Base-by-base conservation (phyloP, 1,140 invertebrate genomes). In the Ceratosolen solmsi region DNA sequence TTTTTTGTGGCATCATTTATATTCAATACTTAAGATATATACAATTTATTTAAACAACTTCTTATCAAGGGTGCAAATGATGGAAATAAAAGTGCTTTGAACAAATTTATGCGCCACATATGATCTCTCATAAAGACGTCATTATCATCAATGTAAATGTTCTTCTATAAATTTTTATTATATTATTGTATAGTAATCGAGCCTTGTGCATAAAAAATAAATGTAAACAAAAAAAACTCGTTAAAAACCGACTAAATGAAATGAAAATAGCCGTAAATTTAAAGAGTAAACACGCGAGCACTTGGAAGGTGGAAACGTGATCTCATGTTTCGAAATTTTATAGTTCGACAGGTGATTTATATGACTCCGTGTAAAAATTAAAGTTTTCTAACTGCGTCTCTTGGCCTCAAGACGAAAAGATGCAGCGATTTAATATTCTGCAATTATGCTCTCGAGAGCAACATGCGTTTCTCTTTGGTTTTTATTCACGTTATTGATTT, bases 221-320 rank as follows among this genome's bases (percentile, higher is more conserved):
- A 38, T n/a, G 5, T 38, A 68, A 68, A 68, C 17, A 68, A 68
- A 38, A 68, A 68, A 68, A 68, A 68, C 63, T 68, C 63, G 63
- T 68, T 68, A 38, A 68, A 68, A 68, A 68, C 38, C 54, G 33
- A 41, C 38, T 65, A 77, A 77, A 33, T 51, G 74, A 63, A 77
- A 49, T 74, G 72, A 74, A 74, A 74, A 74, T 74, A 56, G 54
- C 30, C 72, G 72, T 74, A 56, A 74, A 74, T 74, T 56, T 20
- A 74, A 74, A 74, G 54, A 38, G 36, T 74, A 74, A 74, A 74
- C 51, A 74, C 33, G 20, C 33, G 33, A 68, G 63, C 63, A 38
- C 11, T 68, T n/a, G 33, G 36, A 68, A 68, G 63, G 63, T 68
- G 33, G 63, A 68, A 68, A 68, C 63, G 63, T 68, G 63, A 68